Base-by-base conservation (phyloP, 2,797 vertebrate genomes). In the Acanthiza pusilla region DNA sequence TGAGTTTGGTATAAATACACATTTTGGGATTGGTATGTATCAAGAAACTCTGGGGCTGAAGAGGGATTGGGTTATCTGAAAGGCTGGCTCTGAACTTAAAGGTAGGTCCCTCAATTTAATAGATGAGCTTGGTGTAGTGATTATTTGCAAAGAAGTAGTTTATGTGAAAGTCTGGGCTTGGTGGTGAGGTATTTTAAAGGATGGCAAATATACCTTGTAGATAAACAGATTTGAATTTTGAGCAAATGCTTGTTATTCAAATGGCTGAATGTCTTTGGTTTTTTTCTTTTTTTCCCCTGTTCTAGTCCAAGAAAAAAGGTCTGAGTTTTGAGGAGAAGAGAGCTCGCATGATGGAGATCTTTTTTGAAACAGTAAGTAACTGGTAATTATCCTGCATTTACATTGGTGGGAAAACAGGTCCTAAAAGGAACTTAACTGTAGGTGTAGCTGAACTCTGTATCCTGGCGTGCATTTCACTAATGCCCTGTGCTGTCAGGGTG, bases 301-400 rank as follows among this genome's bases (percentile, higher is more conserved):
- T 96, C 47, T 96, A 99, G 99, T 99, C 99, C 16, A 99, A 99
- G 98, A 99, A 99, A 97, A 99, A 98, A 97, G 99, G 99, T 58
- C 96, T 99, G 53, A 99, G 99, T 96, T 97, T 98, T 94, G 99
- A 99, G 94, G 99, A 99, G 97, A 99, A 99, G 96, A 99, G 99
- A 97, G 96, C 95, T 60, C 99, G 99, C 16, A 99, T 99, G 99
- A 99, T 99, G 99, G 99, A 99, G 96, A 99, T 99, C 94, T 99
- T 99, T 97, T 99, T 99, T 98, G 99, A 99, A 97, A 98, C 98
- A 5, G 99, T 99, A 96, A 98, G 98, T 99, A 87, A 96, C 98
- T 97, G 97, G 40, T 29, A 43, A 20, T n/a, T 50, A 32, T 61
- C 47, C 15, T 85, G 29, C 10, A 9, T 40, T 71, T 67, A 47